Evolutionary conservation across 2,888 invertebrate genomes (phyloP), one percentile per base, ranked within the genome.

Genomic region (Oligia latruncula): DNA sequence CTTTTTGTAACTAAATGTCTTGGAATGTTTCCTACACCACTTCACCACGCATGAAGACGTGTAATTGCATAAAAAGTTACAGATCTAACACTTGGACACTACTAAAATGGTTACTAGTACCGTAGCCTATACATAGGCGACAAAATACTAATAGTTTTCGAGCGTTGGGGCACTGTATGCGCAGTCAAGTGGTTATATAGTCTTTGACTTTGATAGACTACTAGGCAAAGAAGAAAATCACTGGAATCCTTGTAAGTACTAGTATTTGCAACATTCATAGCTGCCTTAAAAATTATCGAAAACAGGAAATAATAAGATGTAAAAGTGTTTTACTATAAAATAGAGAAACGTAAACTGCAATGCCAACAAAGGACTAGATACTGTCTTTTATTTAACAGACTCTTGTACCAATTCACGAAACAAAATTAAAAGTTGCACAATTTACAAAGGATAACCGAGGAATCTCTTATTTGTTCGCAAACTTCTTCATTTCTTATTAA

Each of bases 401-500:
- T 82, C 58, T 64, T 67, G 62, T 74, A 74, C 67, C 73, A 66
- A 80, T 71, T 62, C 58, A 60, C 52, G 60, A 82, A 84, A 85
- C 77, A 74, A 86, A 80, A 82, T 80, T 84, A 72, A 78, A 84
- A 86, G 86, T 84, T 82, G 58, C 40, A 81, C 78, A 78, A 82
- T 81, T 81, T 73, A 84, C 84, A 78, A 81, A 86, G 78, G 81
- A 83, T 82, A 88, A 78, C 77, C 77, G 17, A 77, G 58, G 78
- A 76, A 77, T 83, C 77, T 82, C 70, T 71, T 79, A 82, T 84
- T 88, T 86, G 87, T 88, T 83, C 71, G 71, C 62, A 83, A 88
- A 84, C 78, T 88, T 85, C 67, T 83, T 85, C 76, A 88, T 79
- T 87, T 84, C 81, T 87, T 87, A 87, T 87, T 78, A 88, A 87